Conservation (phyloP, 2,888 invertebrate genomes). For the Rhagonycha fulva region DNA sequence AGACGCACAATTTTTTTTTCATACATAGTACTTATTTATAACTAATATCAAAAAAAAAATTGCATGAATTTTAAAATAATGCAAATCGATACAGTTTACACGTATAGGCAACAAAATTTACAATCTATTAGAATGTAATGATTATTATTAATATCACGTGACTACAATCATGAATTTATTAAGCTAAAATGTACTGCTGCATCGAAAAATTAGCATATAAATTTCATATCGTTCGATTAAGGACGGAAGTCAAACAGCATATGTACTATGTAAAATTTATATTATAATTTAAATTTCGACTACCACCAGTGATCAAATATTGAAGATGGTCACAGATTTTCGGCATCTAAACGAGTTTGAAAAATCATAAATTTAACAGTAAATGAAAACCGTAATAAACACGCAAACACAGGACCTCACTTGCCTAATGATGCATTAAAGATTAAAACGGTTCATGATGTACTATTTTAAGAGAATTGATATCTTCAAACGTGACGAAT, state of each 20-base stretch:
- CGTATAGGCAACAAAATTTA: constrained; percentile 13
- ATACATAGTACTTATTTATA: too few species aligned
- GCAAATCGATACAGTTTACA: not conserved
- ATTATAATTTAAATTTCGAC: not conserved
- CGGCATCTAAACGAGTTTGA: not conserved
- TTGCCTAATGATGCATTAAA: not conserved
- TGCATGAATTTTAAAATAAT: not conserved
- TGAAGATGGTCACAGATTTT: not conserved
- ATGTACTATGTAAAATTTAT: not conserved
- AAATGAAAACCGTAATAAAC: not conserved
- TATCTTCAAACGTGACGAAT: not conserved
- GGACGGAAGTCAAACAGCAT: not conserved
- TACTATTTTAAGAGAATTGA: not conserved
- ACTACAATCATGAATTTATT: constrained; percentile 17
- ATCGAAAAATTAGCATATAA: not conserved
- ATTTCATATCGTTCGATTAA: not conserved
- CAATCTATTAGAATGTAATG: constrained; percentile 21
- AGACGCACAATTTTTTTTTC: too few species aligned
- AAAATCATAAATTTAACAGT: not conserved
- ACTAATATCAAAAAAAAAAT: not conserved
- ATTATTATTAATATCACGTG: constrained; percentile 26
- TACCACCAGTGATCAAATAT: not conserved
- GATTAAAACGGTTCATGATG: not conserved
- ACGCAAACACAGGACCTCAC: not conserved
- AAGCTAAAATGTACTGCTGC: constrained; percentile 11